A percentile compares a stretch with the other conserved stretches of the same genome.
Evolutionary conservation across 2,888 invertebrate genomes (phyloP).

Genomic region (Dioctria rufipes): DNA sequence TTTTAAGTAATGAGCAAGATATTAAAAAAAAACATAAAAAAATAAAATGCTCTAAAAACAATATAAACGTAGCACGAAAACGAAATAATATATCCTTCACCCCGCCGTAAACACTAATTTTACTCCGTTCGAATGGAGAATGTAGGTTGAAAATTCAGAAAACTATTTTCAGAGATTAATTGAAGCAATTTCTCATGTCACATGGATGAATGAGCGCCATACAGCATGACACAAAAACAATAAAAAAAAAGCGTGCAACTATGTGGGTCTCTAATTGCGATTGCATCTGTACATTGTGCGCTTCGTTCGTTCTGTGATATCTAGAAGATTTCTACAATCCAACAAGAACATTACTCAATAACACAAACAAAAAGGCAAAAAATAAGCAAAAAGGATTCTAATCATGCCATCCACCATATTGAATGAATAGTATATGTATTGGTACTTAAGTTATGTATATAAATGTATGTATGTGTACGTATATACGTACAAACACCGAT

Average conservation of each 20-base stretch:
- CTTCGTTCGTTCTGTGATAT: neutral
- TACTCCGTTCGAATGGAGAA: too few relatives aligned
- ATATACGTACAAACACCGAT: too few relatives aligned
- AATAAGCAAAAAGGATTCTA: neutral
- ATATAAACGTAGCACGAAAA: too few relatives aligned
- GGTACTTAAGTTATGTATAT: neutral
- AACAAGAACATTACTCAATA: neutral
- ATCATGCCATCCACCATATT: neutral
- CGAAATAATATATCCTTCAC: too few relatives aligned
- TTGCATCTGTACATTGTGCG: neutral
- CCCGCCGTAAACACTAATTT: too few relatives aligned
- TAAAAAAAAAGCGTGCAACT: neutral
- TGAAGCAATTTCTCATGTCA: constrained; percentile 13
- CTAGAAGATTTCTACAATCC: neutral
- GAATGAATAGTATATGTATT: neutral
- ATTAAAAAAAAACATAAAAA: too few relatives aligned
- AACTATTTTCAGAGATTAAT: constrained; percentile 13
- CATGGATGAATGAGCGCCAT: constrained; percentile 13
- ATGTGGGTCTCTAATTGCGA: neutral
- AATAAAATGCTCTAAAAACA: too few relatives aligned
- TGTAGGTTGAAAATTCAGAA: neutral
- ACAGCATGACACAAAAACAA: neutral
- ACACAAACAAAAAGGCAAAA: neutral
- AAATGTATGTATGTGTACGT: neutral
- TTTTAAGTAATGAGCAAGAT: too few relatives aligned